Conservation (phyloP, 2,113 vertebrate species). For the Clarias gariepinus region DNA sequence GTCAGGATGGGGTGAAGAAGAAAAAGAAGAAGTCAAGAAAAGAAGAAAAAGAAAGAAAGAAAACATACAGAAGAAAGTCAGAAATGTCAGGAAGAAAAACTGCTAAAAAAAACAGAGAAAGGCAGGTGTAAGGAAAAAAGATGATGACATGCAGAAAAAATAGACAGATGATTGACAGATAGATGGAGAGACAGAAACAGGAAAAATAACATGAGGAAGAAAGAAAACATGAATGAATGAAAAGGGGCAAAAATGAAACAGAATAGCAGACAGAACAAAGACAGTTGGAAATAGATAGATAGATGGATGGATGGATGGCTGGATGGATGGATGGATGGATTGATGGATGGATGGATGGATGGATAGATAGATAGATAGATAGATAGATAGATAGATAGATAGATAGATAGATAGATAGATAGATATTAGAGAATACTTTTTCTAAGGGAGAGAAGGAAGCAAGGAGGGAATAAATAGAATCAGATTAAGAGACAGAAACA, state of each 20-base stretch:
- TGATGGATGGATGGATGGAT: background rate
- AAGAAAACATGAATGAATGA: background rate
- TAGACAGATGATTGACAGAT: background rate
- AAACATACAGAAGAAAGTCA: too few species aligned
- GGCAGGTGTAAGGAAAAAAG: background rate
- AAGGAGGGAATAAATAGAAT: background rate
- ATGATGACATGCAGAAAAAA: background rate
- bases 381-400: background rate
- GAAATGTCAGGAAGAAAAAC: too few species aligned
- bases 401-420: background rate
- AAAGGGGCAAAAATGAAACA: too few species aligned
- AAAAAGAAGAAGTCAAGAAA: too few species aligned
- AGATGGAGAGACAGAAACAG: background rate
- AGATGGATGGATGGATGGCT: background rate
- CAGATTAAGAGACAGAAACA: background rate
- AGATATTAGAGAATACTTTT: background rate
- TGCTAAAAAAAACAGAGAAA: slow-evolving; percentile 31
- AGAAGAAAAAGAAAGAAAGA: too few species aligned
- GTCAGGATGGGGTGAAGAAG: slow-evolving; percentile 5
- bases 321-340: background rate
- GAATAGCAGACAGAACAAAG: background rate
- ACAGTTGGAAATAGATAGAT: background rate
- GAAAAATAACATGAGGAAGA: background rate
- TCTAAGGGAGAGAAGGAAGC: background rate
- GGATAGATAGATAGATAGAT: background rate